phyloP scores from a whole-genome alignment of 2,888 invertebrate species.

The Caenorhabditis auriculariae region DNA sequence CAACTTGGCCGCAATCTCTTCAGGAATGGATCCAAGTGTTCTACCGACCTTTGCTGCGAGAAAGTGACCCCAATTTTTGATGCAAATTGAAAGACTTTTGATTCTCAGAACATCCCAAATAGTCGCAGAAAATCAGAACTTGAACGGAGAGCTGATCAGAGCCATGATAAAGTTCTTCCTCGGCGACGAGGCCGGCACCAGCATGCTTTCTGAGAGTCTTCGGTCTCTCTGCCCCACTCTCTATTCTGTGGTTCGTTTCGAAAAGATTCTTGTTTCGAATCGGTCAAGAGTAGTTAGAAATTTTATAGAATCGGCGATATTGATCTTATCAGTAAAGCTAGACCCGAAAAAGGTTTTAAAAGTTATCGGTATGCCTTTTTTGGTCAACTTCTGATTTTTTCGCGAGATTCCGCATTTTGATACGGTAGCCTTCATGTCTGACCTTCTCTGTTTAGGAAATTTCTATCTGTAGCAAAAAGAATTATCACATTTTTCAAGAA shows the following conservation, averaged over 20 bases:
- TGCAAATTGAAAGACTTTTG: neutral
- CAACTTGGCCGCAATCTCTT: conserved; percentile 74
- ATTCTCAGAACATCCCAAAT: conserved; percentile 34
- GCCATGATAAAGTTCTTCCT: conserved; percentile 73
- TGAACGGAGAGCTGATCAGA: conserved; percentile 40
- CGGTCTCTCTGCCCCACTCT: conserved; percentile 88
- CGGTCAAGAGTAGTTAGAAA: too few species aligned
- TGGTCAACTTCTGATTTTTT: too few species aligned
- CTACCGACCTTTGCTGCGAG: conserved; percentile 24
- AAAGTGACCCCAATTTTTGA: neutral
- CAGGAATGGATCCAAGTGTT: conserved; percentile 31
- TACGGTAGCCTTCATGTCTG: too few species aligned
- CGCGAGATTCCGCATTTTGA: too few species aligned
- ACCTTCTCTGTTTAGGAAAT: too few species aligned
- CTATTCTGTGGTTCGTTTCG: conserved; percentile 65
- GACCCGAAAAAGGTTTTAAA: too few species aligned
- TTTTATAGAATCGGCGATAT: too few species aligned
- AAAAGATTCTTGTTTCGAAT: too few species aligned
- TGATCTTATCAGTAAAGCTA: too few species aligned
- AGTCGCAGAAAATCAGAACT: conserved; percentile 31
- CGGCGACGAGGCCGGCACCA: conserved; percentile 90
- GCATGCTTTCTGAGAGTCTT: conserved; percentile 82
- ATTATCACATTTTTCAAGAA: too few species aligned
- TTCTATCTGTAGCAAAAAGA: too few species aligned
- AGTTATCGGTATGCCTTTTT: too few species aligned